Percentiles rank a stretch among this genome's conserved stretches.
These are phyloP conservation scores for Gopherus evgoodei DNA, from an alignment of 2,113 vertebrate species.

Conservation along the genomic window DNA sequence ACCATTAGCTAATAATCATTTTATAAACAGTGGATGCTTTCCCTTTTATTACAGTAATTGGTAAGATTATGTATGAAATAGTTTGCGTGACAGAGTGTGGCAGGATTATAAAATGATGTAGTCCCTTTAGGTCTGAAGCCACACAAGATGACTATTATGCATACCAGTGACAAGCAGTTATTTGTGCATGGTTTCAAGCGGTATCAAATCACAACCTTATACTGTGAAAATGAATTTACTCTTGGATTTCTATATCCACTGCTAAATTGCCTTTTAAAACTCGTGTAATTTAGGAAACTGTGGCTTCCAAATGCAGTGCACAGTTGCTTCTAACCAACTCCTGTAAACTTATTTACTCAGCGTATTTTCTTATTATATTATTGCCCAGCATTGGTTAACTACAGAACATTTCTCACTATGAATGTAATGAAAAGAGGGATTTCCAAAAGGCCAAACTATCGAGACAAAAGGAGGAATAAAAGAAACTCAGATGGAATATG, in stretches of 20 bases:
- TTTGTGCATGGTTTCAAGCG: not conserved
- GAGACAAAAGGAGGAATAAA: not conserved
- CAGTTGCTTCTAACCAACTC: not conserved
- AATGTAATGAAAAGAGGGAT: constrained; percentile 39
- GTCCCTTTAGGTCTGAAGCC: not conserved
- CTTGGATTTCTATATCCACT: not conserved
- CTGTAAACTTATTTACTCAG: constrained; percentile 9
- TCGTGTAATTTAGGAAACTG: not conserved
- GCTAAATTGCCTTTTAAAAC: not conserved
- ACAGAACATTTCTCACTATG: not conserved
- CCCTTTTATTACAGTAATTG: not conserved
- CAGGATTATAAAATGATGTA: not conserved
- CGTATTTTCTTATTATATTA: not conserved
- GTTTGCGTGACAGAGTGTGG: not conserved
- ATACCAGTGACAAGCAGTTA: not conserved
- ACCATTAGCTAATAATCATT: not conserved
- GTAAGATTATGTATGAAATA: not conserved
- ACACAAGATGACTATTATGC: not conserved
- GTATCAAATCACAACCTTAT: not conserved
- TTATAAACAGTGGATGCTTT: not conserved
- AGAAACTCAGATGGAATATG: constrained; percentile 16
- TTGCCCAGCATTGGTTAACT: not conserved
- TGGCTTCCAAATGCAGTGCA: not conserved
- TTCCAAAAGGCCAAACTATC: constrained; percentile 19
- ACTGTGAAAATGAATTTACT: not conserved